Evolutionary conservation across 1,140 invertebrate species (phyloP), one percentile per base, ranked within the genome.

Genomic region (Aplysia californica): DNA sequence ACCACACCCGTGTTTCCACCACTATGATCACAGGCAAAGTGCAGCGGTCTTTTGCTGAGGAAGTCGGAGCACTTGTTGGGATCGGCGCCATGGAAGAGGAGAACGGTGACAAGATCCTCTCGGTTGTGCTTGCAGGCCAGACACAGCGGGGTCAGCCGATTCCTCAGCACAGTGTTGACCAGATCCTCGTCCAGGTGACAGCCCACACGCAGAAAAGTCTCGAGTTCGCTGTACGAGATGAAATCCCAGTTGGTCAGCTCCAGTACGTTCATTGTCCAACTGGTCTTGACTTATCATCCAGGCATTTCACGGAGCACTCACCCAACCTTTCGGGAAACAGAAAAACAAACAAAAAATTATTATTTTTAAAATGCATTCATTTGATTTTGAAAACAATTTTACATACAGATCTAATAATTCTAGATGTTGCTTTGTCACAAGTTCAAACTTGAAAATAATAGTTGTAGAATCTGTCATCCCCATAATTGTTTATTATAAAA

Each of bases 101-200:
- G 65, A 6, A 79, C 33, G 1, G 56, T 56, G 21, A 76, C 69
- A 15, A 79, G 61, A 41, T 77, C 78, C 15, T 58, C 64, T 10
- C 74, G 58, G 26, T 79, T 77, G 61, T 70, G 31, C 41, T 79
- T 76, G 71, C 78, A 79, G 1, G 78, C 78, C 44, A 74, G 55
- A 33, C 74, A 69, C 20, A 79, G 64, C 2, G 78, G 78, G 3
- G 74, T 79, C 33, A 74, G 36, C 6, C 36, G 31, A 39, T 64
- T 69, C 10, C 33, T 39, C 38, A 73, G 44, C 29, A 31, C 29
- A 20, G 39, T 29, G 31, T 68, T 29, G 64, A 69, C 18, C 1
- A 29, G 20, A 20, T 26, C 3, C n/a, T 59, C n/a, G 23, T 31
- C 23, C 23, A 55, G 26, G 6, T 65, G 26, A 21, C 33, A 31